Percentiles rank a stretch among this genome's conserved stretches.
These are phyloP conservation scores for Pipistrellus kuhlii DNA, from an alignment of 2,797 vertebrate genomes.

Conservation along the genomic window DNA sequence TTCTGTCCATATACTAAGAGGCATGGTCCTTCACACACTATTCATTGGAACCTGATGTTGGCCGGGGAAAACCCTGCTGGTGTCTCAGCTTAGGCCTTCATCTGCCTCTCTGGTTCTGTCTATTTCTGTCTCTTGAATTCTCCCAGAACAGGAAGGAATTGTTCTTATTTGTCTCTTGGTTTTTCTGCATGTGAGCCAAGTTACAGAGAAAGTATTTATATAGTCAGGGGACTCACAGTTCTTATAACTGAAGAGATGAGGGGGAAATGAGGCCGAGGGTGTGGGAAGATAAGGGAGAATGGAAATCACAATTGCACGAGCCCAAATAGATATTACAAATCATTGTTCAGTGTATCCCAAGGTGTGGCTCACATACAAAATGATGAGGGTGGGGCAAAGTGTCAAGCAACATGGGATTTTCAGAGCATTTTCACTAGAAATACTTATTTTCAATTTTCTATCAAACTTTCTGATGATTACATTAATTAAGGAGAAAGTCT, in stretches of 20 bases:
- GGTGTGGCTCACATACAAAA: not conserved
- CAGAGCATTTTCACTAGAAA: not conserved
- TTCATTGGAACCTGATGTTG: not conserved
- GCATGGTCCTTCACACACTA: not conserved
- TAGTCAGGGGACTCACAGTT: not conserved
- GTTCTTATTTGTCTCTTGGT: not conserved
- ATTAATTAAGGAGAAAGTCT: not conserved
- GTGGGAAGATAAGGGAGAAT: not conserved
- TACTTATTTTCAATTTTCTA: not conserved
- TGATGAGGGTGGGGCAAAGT: not conserved
- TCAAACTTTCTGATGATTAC: not conserved
- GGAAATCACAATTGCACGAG: not conserved
- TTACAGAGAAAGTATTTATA: not conserved
- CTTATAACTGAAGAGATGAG: not conserved
- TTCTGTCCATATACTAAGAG: not conserved
- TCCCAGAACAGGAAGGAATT: not conserved
- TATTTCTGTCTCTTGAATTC: not conserved
- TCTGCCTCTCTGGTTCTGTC: not conserved
- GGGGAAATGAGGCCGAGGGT: not conserved
- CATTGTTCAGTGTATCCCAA: not conserved
- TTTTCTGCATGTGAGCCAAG: not conserved
- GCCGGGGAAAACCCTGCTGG: fast-evolving
- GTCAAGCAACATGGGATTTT: not conserved
- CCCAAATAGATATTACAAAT: fast-evolving
- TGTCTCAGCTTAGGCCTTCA: not conserved